Conservation (phyloP, 2,113 vertebrate genomes). For the Propithecus coquereli region DNA sequence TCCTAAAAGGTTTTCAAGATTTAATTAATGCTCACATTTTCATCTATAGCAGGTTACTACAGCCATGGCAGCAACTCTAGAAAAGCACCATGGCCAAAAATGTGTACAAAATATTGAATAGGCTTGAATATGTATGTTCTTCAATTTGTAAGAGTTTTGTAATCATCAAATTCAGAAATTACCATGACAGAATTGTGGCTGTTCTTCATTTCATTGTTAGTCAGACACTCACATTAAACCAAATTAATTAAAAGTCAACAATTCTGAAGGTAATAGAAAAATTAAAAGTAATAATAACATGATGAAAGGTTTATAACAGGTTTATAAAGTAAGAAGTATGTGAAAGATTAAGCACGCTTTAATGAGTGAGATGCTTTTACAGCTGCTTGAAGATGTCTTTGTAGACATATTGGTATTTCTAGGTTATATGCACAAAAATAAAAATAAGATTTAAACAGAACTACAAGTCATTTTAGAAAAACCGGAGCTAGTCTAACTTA, state of each 20-base stretch:
- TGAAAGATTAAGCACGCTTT: neutral
- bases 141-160: neutral
- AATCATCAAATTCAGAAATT: neutral
- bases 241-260: neutral
- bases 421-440: neutral
- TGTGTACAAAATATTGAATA: neutral
- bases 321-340: neutral
- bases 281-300: neutral
- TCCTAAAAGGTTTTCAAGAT: neutral
- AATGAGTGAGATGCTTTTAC: neutral
- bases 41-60: neutral
- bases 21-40: conserved; percentile 1
- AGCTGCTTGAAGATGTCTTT: neutral
- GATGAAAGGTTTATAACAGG: neutral
- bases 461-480: neutral
- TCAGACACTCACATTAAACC: neutral
- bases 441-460: neutral
- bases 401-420: neutral
- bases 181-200: neutral
- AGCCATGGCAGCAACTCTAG: neutral
- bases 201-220: neutral
- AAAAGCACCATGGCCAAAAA: neutral
- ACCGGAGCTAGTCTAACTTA: neutral
- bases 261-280: neutral
- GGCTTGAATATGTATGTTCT: neutral